Evolutionary conservation across 92 coral and sea anemone species (phyloP), one percentile per base, ranked within the genome.

Genomic region (Palythoa grandis): DNA sequence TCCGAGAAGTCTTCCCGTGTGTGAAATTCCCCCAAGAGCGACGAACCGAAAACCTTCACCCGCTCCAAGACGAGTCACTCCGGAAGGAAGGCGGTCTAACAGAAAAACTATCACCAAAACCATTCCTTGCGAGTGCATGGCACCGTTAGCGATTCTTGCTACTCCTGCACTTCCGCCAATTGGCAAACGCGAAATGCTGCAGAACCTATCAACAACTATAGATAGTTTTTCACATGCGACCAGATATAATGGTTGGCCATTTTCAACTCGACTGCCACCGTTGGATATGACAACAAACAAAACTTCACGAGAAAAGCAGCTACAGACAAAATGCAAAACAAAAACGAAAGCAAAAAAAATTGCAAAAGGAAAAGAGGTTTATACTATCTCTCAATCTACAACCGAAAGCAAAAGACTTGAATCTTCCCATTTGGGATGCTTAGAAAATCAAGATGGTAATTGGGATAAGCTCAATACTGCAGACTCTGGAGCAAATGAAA

Each of bases 101-200:
- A 79, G 20, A 11, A 61, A 39, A 15, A 66, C 17, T 25, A 47
- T n/a, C 19, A 3, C 24, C 9, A 37, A 11, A 13, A 10, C 85
- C 23, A 58, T 70, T 22, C 48, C 47, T 8, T 63, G 47, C 13
- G 61, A 80, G 2, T 40, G 74, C 22, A 13, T 48, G 11, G 43
- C 74, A 4, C 85, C 85, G 0, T 50, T 66, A 48, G 57, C 53
- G 10, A 78, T 63, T n/a, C 10, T 37, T 25, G 53, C 58, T 2
- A 22, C 65, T 20, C 85, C 74, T n/a, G 74, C 66, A 52, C 58
- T 80, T 0, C 85, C 85, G 6, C 85, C 85, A 16, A 80, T 80
- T 23, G 16, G 61, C 37, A 66, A 52, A 73, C 66, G 17, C 85
- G 22, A 63, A 15, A 11, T 13, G 11, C n/a, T 22, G 7, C 74